Percentiles rank a stretch among this genome's conserved stretches.
These are phyloP conservation scores for Lacerta viridis DNA, from an alignment of 2,797 vertebrate species.

Conservation along the genomic window DNA sequence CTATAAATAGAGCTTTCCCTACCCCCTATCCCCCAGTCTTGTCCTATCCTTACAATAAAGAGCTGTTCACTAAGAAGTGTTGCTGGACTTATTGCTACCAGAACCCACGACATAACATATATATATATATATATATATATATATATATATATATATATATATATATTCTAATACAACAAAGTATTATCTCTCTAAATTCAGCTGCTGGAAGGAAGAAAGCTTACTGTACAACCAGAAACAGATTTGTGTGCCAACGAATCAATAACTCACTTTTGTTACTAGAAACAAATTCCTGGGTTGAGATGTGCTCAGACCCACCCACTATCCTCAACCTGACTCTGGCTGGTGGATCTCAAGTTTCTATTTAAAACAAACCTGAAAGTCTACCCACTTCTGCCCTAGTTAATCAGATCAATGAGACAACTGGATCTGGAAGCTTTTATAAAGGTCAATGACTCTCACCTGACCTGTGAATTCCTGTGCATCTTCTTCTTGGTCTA, in stretches of 20 bases:
- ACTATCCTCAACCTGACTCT: neutral
- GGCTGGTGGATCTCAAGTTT: neutral
- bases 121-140: no score
- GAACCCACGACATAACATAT: no score
- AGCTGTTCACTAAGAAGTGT: no score
- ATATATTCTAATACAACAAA: neutral
- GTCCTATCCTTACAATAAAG: no score
- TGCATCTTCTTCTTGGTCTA: neutral
- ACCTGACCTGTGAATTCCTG: neutral
- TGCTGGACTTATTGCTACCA: no score
- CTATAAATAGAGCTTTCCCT: no score
- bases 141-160: no score
- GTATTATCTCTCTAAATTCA: neutral
- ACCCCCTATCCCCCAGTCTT: no score
- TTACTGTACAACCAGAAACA: no score
- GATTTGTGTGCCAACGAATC: neutral
- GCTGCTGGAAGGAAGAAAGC: neutral
- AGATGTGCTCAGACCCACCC: neutral
- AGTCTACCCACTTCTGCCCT: neutral
- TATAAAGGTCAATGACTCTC: neutral
- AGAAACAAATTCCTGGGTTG: neutral
- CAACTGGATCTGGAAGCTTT: neutral
- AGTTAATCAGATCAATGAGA: neutral
- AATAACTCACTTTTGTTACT: neutral
- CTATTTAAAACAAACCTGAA: neutral